Percentiles rank a stretch among this genome's conserved stretches.
phyloP scores from a whole-genome alignment of 2,888 invertebrate species.

The Ctena decussata region DNA sequence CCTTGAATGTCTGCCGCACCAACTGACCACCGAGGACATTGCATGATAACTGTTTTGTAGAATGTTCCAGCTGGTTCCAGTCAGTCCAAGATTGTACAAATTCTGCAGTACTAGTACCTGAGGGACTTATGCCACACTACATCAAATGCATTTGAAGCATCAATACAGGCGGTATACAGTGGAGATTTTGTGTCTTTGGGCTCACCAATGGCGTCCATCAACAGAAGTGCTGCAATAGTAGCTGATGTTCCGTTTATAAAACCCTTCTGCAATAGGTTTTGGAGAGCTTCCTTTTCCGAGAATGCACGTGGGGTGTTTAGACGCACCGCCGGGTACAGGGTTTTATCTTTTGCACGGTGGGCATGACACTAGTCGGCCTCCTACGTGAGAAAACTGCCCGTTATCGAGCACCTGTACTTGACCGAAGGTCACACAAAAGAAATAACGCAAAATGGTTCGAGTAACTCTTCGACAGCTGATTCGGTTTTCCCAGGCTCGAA shows the following conservation, averaged over 20 bases:
- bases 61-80: neutral
- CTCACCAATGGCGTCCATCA: neutral
- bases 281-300: neutral
- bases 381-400: too few species aligned
- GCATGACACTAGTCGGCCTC: too few species aligned
- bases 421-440: too few species aligned
- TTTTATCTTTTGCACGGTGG: too few species aligned
- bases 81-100: neutral
- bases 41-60: conserved; percentile 9
- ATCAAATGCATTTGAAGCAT: conserved; percentile 24
- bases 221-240: neutral
- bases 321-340: too few species aligned
- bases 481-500: neutral
- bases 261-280: neutral
- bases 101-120: neutral
- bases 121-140: neutral
- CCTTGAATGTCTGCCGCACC: neutral
- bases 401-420: too few species aligned
- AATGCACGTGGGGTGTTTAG: too few species aligned
- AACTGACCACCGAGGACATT: neutral
- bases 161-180: conserved; percentile 1
- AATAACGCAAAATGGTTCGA: neutral
- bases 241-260: conserved; percentile 17
- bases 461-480: neutral
- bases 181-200: neutral